Evolutionary conservation across 2,113 vertebrate species (phyloP).

Genomic region (Chamaetylas fuelleborni): DNA sequence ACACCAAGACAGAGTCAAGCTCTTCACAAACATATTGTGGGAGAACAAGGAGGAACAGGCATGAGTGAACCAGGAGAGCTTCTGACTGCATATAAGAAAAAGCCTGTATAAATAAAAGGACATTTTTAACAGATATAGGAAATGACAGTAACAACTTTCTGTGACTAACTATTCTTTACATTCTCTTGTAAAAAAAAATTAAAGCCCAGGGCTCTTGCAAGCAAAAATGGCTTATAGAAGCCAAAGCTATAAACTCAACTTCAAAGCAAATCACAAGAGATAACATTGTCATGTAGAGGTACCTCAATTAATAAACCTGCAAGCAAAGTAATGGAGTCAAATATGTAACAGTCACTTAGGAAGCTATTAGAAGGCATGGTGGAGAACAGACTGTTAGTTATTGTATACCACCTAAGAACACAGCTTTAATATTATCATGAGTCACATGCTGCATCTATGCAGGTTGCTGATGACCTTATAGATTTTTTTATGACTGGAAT

Average conservation of each 20-base stretch:
- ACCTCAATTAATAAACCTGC: neutral
- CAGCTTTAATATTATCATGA: neutral
- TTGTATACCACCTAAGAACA: neutral
- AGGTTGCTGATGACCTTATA: neutral
- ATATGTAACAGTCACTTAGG: neutral
- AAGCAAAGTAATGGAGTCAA: neutral
- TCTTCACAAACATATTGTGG: neutral
- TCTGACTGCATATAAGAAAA: neutral
- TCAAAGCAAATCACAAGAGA: neutral
- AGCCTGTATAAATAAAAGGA: neutral
- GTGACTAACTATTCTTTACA: neutral
- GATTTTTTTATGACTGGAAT: neutral
- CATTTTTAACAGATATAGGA: neutral
- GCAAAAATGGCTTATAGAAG: neutral
- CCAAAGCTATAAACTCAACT: neutral
- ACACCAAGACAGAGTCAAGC: neutral
- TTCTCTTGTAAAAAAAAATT: neutral
- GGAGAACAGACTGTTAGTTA: neutral
- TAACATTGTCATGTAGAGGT: neutral
- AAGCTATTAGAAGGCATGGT: neutral
- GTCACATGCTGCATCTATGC: neutral
- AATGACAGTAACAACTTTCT: neutral
- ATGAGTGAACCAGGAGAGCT: neutral
- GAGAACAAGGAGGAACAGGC: neutral
- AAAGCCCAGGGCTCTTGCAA: neutral